A percentile compares a stretch with the other conserved stretches of the same genome.
These are phyloP conservation scores for Brachyrhaphis roseni DNA, from an alignment of 2,797 vertebrate genomes.

Conservation along the genomic window DNA sequence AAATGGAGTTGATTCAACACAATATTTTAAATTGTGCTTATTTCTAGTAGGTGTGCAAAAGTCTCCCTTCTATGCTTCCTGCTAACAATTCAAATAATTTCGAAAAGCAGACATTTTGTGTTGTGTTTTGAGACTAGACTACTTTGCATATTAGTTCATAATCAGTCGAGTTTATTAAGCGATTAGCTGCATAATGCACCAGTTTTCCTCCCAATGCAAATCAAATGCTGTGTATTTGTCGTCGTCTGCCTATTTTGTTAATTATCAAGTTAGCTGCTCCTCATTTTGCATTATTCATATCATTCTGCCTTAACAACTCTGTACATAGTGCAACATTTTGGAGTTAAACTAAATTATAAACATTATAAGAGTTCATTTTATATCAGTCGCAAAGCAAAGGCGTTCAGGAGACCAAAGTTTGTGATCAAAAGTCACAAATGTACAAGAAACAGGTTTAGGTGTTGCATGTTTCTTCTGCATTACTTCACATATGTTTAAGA, in stretches of 20 bases:
- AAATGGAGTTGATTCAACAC: not conserved
- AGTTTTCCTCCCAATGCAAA: not conserved
- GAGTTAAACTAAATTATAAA: not conserved
- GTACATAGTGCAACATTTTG: not conserved
- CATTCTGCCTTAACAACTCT: not conserved
- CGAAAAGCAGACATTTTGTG: not conserved
- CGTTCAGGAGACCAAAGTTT: not conserved
- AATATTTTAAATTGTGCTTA: not conserved
- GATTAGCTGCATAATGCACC: not conserved
- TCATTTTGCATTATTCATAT: not conserved
- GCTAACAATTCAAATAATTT: not conserved
- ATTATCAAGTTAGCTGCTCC: not conserved
- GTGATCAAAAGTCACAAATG: not conserved
- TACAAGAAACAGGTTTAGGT: not conserved
- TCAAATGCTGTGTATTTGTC: not conserved
- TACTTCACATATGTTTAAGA: not conserved
- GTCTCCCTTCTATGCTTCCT: not conserved
- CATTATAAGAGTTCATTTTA: not conserved
- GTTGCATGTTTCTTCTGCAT: not conserved
- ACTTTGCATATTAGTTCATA: not conserved
- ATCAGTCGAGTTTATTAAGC: not conserved
- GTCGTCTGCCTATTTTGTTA: not conserved
- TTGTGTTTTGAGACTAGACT: not conserved
- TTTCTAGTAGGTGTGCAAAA: not conserved
- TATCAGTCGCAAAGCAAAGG: not conserved